Base-by-base conservation (phyloP, 2,888 invertebrate species). In the Cephus spinipes region DNA sequence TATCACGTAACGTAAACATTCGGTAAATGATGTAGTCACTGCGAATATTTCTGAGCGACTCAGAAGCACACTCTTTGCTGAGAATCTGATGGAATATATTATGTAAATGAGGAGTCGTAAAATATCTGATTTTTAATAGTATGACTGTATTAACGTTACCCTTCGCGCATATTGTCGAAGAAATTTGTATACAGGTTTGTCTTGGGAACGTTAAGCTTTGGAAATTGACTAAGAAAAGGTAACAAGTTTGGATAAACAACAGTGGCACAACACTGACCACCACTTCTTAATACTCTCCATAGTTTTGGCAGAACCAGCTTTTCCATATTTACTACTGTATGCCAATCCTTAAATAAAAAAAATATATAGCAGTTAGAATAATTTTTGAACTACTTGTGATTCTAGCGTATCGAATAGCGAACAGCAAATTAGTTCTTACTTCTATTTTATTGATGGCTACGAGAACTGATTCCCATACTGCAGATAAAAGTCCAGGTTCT, bases 251-350 rank as follows among this genome's bases (percentile, higher is more conserved):
- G 96, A 80, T 94, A 95, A 84, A 97, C 93, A 11, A 94, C 93
- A 76, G 93, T 92, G 12, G 97, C 96, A 91, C 95, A 96, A 35
- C 96, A 96, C 92, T 95, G 94, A 0, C 96, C 97, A 75, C 96
- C 97, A 86, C 94, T 94, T 81, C 93, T 93, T 71, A 97, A 89
- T 69, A 96, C 92, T 74, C 92, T 92, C 90, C 94, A 94, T n/a
- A 97, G 89, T 91, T 96, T 95, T 0, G 96, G 95, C 79, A 95
- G 90, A 68, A 97, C 93, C 3, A 95, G 92, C 89, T 97, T 97
- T 81, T 95, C 95, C 75, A 96, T 93, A 87, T 95, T 96, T 6
- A 97, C 92, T 85, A 94, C 93, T 69, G 92, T 92, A 92, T 95
- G 94, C 94, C 96, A 96, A 77, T 95, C 94, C 96, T 96, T 89